phyloP scores from a whole-genome alignment of 2,888 invertebrate species.

The Leptinotarsa peninsularis region DNA sequence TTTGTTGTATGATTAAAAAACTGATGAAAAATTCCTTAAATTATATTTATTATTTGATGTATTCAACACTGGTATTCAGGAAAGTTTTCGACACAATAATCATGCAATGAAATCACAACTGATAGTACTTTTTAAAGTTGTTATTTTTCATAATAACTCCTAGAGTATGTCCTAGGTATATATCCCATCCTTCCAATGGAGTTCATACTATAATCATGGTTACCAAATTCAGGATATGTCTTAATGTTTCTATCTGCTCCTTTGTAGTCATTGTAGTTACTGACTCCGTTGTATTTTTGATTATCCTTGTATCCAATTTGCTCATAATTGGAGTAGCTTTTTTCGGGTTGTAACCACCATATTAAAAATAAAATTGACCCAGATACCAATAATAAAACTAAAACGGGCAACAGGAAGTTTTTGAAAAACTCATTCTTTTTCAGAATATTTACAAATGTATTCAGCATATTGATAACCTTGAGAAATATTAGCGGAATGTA shows the following conservation, averaged over 20 bases:
- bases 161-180: constrained; percentile 1
- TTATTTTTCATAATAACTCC: constrained; percentile 15
- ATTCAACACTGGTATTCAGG: too few species aligned
- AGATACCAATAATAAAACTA: constrained; percentile 55
- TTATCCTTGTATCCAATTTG: constrained; percentile 20
- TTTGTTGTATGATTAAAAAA: too few species aligned
- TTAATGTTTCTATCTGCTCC: not conserved
- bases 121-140: not conserved
- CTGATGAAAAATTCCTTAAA: too few species aligned
- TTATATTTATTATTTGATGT: too few species aligned
- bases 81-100: too few species aligned
- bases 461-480: constrained; percentile 57
- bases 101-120: too few species aligned
- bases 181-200: not conserved
- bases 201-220: not conserved
- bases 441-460: constrained; percentile 56
- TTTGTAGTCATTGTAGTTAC: constrained; percentile 6
- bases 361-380: constrained; percentile 61
- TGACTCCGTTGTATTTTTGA: not conserved
- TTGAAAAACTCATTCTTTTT: constrained; percentile 61
- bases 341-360: constrained; percentile 60
- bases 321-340: constrained; percentile 30
- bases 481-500: constrained; percentile 60
- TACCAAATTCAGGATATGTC: not conserved
- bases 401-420: constrained; percentile 60